Percentiles rank a stretch among this genome's conserved stretches.
phyloP scores from a whole-genome alignment of 1,140 invertebrate species.

The Dreissena rostriformis region DNA sequence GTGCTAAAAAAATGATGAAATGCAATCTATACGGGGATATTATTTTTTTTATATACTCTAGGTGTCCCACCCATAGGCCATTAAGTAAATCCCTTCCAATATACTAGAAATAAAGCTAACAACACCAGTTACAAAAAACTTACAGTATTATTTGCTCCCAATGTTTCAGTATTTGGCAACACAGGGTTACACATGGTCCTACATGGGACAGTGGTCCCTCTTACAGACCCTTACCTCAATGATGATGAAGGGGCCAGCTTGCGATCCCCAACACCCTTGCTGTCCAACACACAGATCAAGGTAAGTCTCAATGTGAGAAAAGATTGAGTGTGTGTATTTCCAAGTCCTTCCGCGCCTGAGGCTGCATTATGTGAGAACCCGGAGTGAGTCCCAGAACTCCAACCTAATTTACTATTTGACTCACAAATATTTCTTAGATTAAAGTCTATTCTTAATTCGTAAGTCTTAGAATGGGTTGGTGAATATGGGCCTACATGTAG shows the following conservation, averaged over 20 bases:
- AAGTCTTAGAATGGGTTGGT: neutral
- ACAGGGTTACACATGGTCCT: conserved; percentile 78
- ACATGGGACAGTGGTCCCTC: conserved; percentile 74
- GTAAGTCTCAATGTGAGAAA: neutral
- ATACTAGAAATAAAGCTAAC: too few species aligned
- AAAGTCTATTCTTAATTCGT: neutral
- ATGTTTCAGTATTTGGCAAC: conserved; percentile 76
- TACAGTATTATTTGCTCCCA: too few species aligned
- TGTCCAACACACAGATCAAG: neutral
- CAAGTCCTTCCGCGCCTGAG: neutral
- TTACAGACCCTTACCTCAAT: conserved; percentile 68
- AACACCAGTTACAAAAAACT: too few species aligned
- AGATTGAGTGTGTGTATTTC: neutral
- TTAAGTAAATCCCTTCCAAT: too few species aligned
- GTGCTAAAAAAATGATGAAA: too few species aligned
- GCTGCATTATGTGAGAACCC: neutral
- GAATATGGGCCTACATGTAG: neutral
- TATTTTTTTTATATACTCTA: too few species aligned
- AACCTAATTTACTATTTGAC: too few species aligned
- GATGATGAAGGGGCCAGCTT: conserved; percentile 42
- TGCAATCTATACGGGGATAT: too few species aligned
- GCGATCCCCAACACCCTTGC: conserved; percentile 68
- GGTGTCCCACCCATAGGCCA: too few species aligned
- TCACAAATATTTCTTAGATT: too few species aligned
- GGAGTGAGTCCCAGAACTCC: neutral